These are phyloP conservation scores for Hemicordylus capensis DNA, from an alignment of 2,113 vertebrate species.

Conservation along the genomic window DNA sequence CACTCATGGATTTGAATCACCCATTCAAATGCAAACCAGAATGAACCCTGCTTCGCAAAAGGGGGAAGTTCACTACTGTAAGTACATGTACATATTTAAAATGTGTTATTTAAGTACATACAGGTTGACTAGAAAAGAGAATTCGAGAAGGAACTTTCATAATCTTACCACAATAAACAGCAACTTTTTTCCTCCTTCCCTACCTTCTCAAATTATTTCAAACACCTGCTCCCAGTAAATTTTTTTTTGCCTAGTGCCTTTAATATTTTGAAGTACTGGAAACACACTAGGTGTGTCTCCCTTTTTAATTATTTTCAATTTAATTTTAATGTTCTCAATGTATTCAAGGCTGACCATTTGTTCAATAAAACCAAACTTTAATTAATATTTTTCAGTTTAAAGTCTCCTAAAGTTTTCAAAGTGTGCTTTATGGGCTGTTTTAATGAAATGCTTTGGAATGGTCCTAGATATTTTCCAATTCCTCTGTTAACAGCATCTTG, in stretches of 20 bases:
- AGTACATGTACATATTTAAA: conserved; percentile 48
- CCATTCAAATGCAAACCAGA: too few species aligned
- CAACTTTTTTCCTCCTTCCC: conserved; percentile 41
- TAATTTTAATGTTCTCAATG: conserved; percentile 78
- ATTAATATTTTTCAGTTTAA: conserved; percentile 59
- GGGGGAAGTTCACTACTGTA: too few species aligned
- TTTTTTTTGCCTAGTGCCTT: conserved; percentile 65
- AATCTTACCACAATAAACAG: conserved; percentile 74
- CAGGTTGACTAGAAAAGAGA: conserved; percentile 62
- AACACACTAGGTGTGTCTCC: conserved; percentile 58
- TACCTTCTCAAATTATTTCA: conserved; percentile 67
- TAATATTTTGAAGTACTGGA: conserved; percentile 73
- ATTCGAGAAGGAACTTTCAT: conserved; percentile 59
- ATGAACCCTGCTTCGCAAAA: conserved; percentile 44
- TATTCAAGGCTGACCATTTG: conserved; percentile 68
- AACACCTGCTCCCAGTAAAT: conserved; percentile 81
- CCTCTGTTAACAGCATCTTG: conserved; percentile 47
- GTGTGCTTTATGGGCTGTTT: conserved; percentile 66
- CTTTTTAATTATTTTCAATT: conserved; percentile 83
- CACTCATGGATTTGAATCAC: too few species aligned
- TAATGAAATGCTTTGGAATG: conserved; percentile 65
- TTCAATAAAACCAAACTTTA: conserved; percentile 76
- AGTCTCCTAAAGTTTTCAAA: conserved; percentile 69
- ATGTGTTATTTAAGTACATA: conserved; percentile 45
- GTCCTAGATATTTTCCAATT: conserved; percentile 48